Conservation (phyloP, 1,140 invertebrate species). For the Drosophila rufa region DNA sequence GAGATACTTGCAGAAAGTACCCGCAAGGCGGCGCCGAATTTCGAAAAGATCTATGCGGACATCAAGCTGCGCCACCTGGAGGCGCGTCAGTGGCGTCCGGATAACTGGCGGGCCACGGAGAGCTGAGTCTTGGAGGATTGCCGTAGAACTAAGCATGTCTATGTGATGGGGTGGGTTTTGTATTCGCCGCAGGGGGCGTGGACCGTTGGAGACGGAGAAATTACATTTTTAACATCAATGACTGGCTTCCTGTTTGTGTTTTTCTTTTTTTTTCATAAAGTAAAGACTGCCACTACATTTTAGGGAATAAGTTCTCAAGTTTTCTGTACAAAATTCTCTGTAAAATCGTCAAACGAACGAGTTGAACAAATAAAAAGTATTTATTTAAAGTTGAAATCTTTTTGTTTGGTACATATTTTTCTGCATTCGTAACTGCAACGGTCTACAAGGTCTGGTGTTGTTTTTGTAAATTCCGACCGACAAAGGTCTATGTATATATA, state of each 20-base stretch:
- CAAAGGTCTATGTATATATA: too few relatives aligned
- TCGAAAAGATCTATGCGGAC: slow-evolving; percentile 64
- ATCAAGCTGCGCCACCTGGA: slow-evolving; percentile 63
- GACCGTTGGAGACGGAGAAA: neutral
- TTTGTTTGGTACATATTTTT: slow-evolving; percentile 3
- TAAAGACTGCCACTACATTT: neutral
- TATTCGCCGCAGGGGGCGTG: neutral
- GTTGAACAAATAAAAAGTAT: slow-evolving; percentile 29
- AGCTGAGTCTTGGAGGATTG: slow-evolving; percentile 8
- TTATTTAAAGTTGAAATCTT: slow-evolving; percentile 18
- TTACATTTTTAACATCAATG: slow-evolving; percentile 7
- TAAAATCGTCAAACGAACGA: neutral
- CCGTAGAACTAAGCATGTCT: neutral
- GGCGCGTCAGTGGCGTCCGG: slow-evolving; percentile 45
- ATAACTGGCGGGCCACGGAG: slow-evolving; percentile 53
- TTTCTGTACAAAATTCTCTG: neutral
- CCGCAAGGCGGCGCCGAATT: slow-evolving; percentile 35
- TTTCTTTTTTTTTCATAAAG: neutral
- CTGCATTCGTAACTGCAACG: neutral
- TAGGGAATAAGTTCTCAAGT: neutral
- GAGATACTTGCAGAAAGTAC: slow-evolving; percentile 57
- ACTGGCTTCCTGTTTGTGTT: neutral
- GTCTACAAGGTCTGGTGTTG: neutral
- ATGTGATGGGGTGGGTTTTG: neutral
- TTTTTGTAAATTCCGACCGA: too few relatives aligned